Evolutionary conservation across 2,113 vertebrate genomes (phyloP).

Genomic region (Urocolius indicus): DNA sequence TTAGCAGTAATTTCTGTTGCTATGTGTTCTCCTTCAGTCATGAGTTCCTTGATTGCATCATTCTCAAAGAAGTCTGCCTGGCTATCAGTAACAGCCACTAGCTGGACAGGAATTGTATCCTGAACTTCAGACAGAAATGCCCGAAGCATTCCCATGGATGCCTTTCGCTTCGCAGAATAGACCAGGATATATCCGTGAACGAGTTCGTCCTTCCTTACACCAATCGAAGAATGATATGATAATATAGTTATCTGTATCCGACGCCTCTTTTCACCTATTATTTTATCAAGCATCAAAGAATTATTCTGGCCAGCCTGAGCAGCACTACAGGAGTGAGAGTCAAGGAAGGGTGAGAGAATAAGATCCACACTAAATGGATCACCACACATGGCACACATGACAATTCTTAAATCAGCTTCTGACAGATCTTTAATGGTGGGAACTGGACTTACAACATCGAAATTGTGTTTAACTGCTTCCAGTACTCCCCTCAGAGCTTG

Average conservation of each 20-base stretch:
- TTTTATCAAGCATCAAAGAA: constrained; percentile 96
- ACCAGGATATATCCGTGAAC: constrained; percentile 99
- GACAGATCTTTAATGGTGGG: constrained; percentile 95
- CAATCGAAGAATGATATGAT: constrained; percentile 97
- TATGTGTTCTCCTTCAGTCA: constrained; percentile 99
- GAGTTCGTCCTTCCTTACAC: constrained; percentile 95
- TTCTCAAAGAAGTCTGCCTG: constrained; percentile 99
- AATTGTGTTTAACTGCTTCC: constrained; percentile 94
- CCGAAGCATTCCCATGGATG: constrained; percentile 97
- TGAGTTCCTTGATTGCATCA: constrained; percentile 95
- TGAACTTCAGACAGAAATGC: constrained; percentile 97
- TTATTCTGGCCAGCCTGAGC: constrained; percentile 95
- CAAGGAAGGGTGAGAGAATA: constrained; percentile 97
- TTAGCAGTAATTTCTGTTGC: constrained; percentile 97
- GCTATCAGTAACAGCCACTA: constrained; percentile 98
- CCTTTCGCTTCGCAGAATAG: constrained; percentile 95
- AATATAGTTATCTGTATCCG: constrained; percentile 96
- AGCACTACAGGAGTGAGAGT: constrained; percentile 95
- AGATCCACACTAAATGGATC: constrained; percentile 98
- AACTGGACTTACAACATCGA: constrained; percentile 89
- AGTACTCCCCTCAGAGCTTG: constrained; percentile 93
- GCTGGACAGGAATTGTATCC: constrained; percentile 96
- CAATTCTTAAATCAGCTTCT: constrained; percentile 94
- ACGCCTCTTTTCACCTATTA: constrained; percentile 92
- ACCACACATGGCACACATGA: constrained; percentile 99